Conservation (phyloP, 2,113 vertebrate species). For the Psephotus haematonotus region DNA sequence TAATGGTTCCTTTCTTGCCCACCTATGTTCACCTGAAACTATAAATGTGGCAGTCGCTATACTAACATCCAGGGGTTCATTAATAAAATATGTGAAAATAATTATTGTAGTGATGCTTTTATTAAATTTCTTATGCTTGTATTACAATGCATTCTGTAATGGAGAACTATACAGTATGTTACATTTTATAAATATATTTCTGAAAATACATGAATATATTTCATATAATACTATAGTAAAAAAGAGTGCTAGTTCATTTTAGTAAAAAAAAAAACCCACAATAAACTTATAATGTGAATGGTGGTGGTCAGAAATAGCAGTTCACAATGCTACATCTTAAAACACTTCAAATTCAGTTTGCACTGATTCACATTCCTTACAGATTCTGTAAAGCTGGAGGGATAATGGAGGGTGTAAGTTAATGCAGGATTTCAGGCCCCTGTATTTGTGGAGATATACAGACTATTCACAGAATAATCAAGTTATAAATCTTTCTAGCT, state of each 20-base stretch:
- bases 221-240: constrained; percentile 20
- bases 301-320: not conserved
- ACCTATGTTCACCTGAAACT: not conserved
- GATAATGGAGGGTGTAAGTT: not conserved
- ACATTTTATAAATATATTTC: constrained; percentile 58
- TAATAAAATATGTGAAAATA: not conserved
- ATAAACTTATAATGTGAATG: not conserved
- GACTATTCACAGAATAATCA: constrained; percentile 66
- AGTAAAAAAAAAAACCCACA: not conserved
- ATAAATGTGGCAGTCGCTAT: not conserved
- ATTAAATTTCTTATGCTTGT: constrained; percentile 13
- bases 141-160: not conserved
- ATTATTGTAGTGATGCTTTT: not conserved
- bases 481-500: constrained; percentile 32
- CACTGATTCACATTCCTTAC: constrained; percentile 11
- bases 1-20: not conserved
- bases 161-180: constrained; percentile 54
- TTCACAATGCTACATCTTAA: not conserved
- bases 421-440: not conserved
- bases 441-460: not conserved
- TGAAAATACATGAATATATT: constrained; percentile 23
- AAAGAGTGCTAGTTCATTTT: constrained; percentile 8
- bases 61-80: not conserved
- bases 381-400: not conserved
- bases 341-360: not conserved